phyloP scores from a whole-genome alignment of 2,113 vertebrate genomes.

The Diadophis punctatus region DNA sequence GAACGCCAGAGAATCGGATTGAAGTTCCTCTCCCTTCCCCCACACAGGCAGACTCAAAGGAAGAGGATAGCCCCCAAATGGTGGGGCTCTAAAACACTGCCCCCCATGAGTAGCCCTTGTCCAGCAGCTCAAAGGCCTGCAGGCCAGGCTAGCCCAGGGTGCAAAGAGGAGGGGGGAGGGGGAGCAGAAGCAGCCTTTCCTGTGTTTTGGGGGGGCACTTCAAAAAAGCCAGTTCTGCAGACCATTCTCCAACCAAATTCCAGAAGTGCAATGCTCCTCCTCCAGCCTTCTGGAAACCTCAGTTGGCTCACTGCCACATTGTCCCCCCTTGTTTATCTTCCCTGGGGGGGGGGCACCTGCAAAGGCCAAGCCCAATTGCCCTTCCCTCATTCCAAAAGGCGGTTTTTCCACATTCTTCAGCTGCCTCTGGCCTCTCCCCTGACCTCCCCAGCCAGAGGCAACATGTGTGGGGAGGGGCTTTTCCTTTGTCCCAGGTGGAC shows the following conservation, averaged over 20 bases:
- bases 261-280: not conserved
- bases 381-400: not conserved
- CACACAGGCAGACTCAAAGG: not conserved
- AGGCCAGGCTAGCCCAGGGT: not conserved
- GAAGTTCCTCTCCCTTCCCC: not conserved
- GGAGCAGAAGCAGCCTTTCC: not conserved
- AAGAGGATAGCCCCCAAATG: not conserved
- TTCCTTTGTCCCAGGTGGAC: not conserved
- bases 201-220: not conserved
- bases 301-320: not conserved
- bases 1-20: accelerated
- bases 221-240: not conserved
- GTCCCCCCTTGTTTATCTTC: not conserved
- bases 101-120: not conserved
- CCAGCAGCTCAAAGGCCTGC: not conserved
- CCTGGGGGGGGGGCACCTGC: not conserved
- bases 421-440: not conserved
- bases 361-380: not conserved
- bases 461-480: not conserved
- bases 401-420: not conserved
- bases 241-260: not conserved
- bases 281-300: not conserved
- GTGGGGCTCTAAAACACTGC: not conserved
- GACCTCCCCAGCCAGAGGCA: not conserved
- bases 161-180: not conserved